Evolutionary conservation across 2,888 invertebrate genomes (phyloP), one percentile per base, ranked within the genome.

Genomic region (Parasteatoda lunata): DNA sequence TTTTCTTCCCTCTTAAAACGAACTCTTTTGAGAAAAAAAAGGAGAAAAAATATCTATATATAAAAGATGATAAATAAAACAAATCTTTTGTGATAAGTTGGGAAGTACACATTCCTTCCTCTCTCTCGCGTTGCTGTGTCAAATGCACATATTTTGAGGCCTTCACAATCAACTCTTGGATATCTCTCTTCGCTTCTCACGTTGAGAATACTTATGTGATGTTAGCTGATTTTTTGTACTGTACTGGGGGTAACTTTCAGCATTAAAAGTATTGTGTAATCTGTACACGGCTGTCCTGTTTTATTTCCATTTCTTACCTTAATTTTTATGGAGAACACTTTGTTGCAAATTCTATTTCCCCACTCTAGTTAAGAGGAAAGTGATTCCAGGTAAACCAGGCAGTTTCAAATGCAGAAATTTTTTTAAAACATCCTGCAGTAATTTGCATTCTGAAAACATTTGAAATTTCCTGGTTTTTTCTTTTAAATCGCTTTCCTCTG

Each of bases 221-320:
- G 84, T 84, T 77, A 77, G 79, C 79, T 68, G 75, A 81, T 75
- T 86, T 79, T 88, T 86, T 86, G 82, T 85, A 83, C 77, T 86
- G 88, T 88, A 82, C 66, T 75, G 78, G 82, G 76, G 85, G 82
- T 80, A 77, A 88, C 81, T 86, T 88, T 82, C 86, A 86, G 86
- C 88, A 88, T 88, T 88, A 88, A 88, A 59, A 88, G 88, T 82
- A 85, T 88, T 88, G 88, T 88, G 88, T 88, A 88, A 86, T 88
- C 85, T 83, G 86, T 88, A 79, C 13, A 45, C 30, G 5, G 9
- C 8, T 9, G 72, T 13, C 73, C 52, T 65, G 52, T 49, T 65
- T 72, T 66, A 72, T 15, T 70, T n/a, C 49, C n/a, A 15, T 49
- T 59, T n/a, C 45, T 30, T 68, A 30, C 30, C 30, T 30, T 30